phyloP scores from a whole-genome alignment of 2,888 invertebrate species.

The Habroteleia sp. region DNA sequence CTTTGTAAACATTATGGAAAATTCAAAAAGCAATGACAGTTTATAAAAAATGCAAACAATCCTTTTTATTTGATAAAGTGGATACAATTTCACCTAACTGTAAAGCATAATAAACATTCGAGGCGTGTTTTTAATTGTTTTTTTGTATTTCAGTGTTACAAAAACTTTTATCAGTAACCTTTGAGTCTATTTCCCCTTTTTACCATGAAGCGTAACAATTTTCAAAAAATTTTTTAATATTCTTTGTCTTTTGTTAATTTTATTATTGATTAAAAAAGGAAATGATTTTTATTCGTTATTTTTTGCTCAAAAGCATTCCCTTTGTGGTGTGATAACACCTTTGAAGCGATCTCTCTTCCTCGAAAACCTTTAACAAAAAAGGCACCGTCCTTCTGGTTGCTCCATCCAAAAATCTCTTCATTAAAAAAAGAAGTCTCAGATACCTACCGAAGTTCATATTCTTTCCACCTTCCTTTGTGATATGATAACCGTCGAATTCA shows the following conservation, averaged over 20 bases:
- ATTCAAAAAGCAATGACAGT: background rate
- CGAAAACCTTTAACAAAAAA: constrained; percentile 11
- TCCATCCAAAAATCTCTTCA: constrained; percentile 18
- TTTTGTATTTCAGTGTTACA: no score
- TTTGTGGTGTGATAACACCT: constrained; percentile 23
- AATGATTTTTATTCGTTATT: no score
- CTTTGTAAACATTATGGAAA: constrained; percentile 8
- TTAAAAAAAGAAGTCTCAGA: constrained; percentile 6
- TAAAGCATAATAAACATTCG: constrained; percentile 4
- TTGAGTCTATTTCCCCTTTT: no score
- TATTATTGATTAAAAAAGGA: no score
- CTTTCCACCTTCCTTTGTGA: constrained; percentile 28
- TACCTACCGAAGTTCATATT: constrained; percentile 13
- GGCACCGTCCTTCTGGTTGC: constrained; percentile 9
- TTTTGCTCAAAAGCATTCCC: background rate
- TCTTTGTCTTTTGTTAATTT: no score
- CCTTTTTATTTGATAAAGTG: constrained; percentile 15
- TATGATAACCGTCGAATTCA: constrained; percentile 37
- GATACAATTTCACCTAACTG: constrained; percentile 7
- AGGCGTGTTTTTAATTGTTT: no score
- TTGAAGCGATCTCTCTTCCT: background rate
- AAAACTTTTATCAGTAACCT: no score
- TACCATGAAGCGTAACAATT: no score
- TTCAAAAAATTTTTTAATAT: no score
- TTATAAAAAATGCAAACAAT: constrained; percentile 17